Conservation (phyloP, 1,140 invertebrate genomes). For the Bombus cullumanus region DNA sequence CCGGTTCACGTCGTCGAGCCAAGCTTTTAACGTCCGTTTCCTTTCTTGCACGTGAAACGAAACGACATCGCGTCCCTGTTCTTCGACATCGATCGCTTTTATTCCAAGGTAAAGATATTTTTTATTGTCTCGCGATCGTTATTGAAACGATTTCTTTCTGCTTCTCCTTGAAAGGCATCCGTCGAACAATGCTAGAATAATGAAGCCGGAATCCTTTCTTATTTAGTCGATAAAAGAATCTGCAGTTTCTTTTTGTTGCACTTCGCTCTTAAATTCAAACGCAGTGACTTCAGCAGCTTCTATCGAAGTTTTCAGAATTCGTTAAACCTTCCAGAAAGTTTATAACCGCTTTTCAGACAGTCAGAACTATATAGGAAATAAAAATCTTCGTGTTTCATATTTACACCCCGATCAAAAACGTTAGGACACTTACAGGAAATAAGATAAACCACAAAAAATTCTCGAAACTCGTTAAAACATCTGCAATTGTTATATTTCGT, state of each 20-base stretch:
- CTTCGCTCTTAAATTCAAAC: not conserved
- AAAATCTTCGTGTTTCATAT: too few species aligned
- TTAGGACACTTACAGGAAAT: too few species aligned
- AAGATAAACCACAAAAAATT: too few species aligned
- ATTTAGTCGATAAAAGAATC: conserved; percentile 5
- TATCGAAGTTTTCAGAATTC: not conserved
- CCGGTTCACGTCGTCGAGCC: not conserved
- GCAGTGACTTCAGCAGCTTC: not conserved
- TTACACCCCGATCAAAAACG: too few species aligned
- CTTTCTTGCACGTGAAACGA: not conserved
- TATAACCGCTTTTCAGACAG: not conserved
- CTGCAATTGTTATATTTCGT: too few species aligned
- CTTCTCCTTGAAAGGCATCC: not conserved
- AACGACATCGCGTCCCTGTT: not conserved
- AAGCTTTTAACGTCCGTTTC: not conserved
- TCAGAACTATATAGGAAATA: not conserved
- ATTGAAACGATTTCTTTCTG: conserved; percentile 1
- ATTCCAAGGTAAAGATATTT: not conserved
- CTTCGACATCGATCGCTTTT: not conserved
- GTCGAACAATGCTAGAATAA: conserved; percentile 6
- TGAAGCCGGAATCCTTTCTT: not conserved
- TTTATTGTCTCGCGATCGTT: conserved; percentile 11
- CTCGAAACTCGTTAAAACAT: too few species aligned
- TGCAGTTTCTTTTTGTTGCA: not conserved
- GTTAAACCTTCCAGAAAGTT: not conserved